Evolutionary conservation across 2,888 invertebrate genomes (phyloP), one percentile per base, ranked within the genome.

Genomic region (Caprella mutica): DNA sequence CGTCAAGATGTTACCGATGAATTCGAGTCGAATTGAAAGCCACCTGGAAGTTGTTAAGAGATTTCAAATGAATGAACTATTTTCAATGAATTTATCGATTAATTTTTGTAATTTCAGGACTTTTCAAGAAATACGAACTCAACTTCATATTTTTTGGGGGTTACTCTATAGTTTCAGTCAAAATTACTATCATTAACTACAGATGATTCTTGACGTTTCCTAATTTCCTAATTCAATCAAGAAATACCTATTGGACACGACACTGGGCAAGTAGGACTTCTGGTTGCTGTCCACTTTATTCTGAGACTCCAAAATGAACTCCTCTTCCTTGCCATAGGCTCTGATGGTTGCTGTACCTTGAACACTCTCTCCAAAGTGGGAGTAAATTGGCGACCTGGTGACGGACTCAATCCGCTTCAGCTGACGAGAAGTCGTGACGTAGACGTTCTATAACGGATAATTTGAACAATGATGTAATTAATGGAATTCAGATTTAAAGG

Each of bases 1-100:
- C 66, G 96, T 93, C 66, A 97, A 89, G 62, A 87, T 77, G 75
- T 94, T 97, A 66, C 96, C 97, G 59, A 97, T 85, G 82, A 92
- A 89, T 76, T 98, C 97, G 59, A 98, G 76, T 30, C 96, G 80
- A 33, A 98, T 80, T 1, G 94, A 91, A 67, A 98, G 76, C 97
- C 97, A 97, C 69, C 92, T 83, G 40, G 17, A 53, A 35, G 19
- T 3, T 14, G 26, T 3, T n/a, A 48, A 38, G 19, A 4, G 19
- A 17, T 38, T 38, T 38, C 19, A 17, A 17, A n/a, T n/a, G n/a
- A n/a, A n/a, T n/a, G n/a, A n/a, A n/a, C n/a, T n/a, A n/a, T n/a
- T n/a, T n/a, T n/a, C n/a, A n/a, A n/a, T n/a, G n/a, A n/a, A n/a
- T n/a, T n/a, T n/a, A n/a, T n/a, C n/a, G n/a, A n/a, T n/a, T n/a